Base-by-base conservation (phyloP, 2,113 vertebrate genomes). In the Daboia siamensis region DNA sequence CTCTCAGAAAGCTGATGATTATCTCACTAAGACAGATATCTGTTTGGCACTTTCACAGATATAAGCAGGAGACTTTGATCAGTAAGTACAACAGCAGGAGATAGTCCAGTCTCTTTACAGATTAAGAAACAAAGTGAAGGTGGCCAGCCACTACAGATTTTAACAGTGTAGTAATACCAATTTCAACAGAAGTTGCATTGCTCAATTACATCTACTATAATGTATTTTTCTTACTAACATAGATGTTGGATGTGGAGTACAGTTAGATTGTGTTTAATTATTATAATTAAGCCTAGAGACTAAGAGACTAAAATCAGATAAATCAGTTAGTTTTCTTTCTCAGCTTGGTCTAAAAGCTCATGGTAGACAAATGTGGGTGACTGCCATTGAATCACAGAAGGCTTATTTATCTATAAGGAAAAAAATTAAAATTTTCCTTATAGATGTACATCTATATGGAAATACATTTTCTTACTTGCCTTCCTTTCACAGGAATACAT, bases 1-100 rank as follows among this genome's bases (percentile, higher is more conserved):
- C 55, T 20, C 48, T 54, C 64, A 69, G 87, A n/a, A 92, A 92
- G 52, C 91, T 80, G 52, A n/a, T 84, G 91, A 88, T 88, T 57
- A 56, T 87, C 33, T 57, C 61, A 89, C 86, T 55, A 88, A 88
- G 80, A 11, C 10, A 39, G 46, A 39, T 39, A 54, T 91, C 61
- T 88, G 8, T 48, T 8, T 80, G 64, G 33, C 55, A 13, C 51
- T 84, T 57, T 24, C 3, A 56, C 1, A 80, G 64, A 56, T 39
- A 24, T 54, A 8, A 61, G 86, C 33, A 56, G 23, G 5, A 74
- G 48, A 0, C 48, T 55, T 4, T 54, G 12, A 13, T 26, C 12
- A 87, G 48, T 26, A 54, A 54, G 12, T 52, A n/a, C 26, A 54
- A 26, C 26, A 26, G 46, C 44, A 51, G 24, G 23, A 11, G 85